These are phyloP conservation scores for Unio pictorum DNA, from an alignment of 2,888 invertebrate genomes.

Conservation along the genomic window DNA sequence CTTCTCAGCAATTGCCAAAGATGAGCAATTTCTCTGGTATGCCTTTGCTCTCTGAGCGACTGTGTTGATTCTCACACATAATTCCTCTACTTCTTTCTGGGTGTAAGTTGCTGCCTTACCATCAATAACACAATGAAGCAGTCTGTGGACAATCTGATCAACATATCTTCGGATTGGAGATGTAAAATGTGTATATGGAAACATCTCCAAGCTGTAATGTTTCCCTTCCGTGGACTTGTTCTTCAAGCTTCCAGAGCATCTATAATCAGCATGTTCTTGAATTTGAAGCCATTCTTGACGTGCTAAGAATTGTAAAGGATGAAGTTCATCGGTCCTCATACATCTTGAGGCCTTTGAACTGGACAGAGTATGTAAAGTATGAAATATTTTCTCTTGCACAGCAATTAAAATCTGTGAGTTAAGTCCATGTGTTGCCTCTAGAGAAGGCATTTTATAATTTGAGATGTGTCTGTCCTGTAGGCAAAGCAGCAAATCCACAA, in stretches of 20 bases:
- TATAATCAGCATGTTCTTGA: slow-evolving; percentile 34
- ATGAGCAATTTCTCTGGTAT: slow-evolving; percentile 34
- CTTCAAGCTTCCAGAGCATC: slow-evolving; percentile 23
- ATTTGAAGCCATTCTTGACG: slow-evolving; percentile 41
- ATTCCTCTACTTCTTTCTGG: slow-evolving; percentile 29
- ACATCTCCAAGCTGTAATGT: slow-evolving; percentile 42
- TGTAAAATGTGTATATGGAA: slow-evolving; percentile 41
- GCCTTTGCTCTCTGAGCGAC: slow-evolving; percentile 34
- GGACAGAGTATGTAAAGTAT: too few relatives aligned
- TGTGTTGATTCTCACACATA: slow-evolving; percentile 39
- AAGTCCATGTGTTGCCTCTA: slow-evolving; percentile 2
- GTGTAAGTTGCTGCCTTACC: slow-evolving; percentile 28
- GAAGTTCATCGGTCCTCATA: slow-evolving; percentile 30
- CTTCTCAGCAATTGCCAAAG: slow-evolving; percentile 29
- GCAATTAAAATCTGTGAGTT: neutral
- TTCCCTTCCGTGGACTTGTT: slow-evolving; percentile 4
- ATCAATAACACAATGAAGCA: slow-evolving; percentile 35
- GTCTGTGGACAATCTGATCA: slow-evolving; percentile 37
- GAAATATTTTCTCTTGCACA: neutral
- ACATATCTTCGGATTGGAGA: slow-evolving; percentile 41
- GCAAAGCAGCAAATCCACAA: slow-evolving; percentile 17
- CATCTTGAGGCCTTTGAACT: slow-evolving; percentile 9
- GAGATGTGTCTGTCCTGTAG: slow-evolving; percentile 19
- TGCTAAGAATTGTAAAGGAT: slow-evolving; percentile 29
- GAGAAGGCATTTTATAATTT: slow-evolving; percentile 3